Conservation (phyloP, 2,113 vertebrate genomes). For the Rhinolophus sinicus region DNA sequence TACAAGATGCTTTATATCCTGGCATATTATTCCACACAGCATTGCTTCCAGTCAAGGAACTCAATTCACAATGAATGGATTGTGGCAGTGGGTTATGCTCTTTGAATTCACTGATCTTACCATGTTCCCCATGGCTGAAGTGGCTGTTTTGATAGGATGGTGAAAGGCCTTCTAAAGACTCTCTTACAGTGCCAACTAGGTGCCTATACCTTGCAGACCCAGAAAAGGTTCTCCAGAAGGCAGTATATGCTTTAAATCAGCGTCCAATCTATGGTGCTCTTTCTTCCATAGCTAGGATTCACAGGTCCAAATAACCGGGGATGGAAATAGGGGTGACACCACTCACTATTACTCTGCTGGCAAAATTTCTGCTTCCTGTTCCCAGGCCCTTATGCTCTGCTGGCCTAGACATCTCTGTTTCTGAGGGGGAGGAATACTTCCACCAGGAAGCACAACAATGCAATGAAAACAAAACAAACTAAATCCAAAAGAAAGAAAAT, state of each 20-base stretch:
- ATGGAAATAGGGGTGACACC: neutral
- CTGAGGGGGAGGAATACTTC: neutral
- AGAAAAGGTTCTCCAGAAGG: neutral
- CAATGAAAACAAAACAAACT: no score
- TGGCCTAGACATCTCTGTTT: neutral
- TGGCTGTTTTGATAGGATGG: neutral
- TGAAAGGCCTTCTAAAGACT: neutral
- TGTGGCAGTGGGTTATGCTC: neutral
- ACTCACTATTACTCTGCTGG: neutral
- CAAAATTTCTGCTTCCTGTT: neutral
- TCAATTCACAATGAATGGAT: neutral
- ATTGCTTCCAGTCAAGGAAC: neutral
- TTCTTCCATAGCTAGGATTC: neutral
- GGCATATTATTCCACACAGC: neutral
- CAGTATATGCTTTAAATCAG: neutral
- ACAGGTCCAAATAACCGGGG: neutral
- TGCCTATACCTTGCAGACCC: neutral
- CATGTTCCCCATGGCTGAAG: neutral
- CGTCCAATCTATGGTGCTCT: neutral
- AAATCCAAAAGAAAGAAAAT: no score
- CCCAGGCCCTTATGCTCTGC: neutral
- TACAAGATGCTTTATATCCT: neutral
- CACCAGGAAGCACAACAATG: neutral
- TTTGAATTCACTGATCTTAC: neutral
- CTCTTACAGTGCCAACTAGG: neutral